Evolutionary conservation across 1,140 invertebrate genomes (phyloP).

Genomic region (Neuroterus valhalla): DNA sequence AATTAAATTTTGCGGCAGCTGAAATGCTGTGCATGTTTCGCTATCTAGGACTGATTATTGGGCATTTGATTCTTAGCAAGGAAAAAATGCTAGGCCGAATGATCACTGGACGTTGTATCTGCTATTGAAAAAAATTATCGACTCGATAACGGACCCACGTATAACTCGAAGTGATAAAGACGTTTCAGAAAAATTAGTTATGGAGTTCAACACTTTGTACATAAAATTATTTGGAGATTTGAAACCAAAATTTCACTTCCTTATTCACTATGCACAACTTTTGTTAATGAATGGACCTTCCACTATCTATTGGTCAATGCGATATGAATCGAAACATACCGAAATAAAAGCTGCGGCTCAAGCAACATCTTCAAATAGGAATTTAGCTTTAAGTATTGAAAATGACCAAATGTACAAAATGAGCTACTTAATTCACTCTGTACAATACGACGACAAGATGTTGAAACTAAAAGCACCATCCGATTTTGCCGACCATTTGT

Average conservation of each 20-base stretch:
- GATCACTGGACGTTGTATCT: neutral
- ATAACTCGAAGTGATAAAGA: neutral
- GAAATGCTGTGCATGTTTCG: neutral
- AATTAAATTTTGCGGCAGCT: neutral
- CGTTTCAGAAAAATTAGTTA: neutral
- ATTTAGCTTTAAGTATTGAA: neutral
- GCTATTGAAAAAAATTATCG: neutral
- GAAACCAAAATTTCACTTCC: neutral
- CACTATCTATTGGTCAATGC: neutral
- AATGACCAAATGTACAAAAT: neutral
- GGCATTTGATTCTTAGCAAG: neutral
- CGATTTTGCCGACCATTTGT: no score
- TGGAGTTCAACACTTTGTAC: neutral
- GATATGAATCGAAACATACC: neutral
- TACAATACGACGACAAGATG: neutral
- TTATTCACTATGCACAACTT: neutral
- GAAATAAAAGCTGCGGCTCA: no score
- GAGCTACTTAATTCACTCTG: neutral
- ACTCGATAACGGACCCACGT: neutral
- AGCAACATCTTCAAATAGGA: slow-evolving; percentile 9
- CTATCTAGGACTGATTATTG: neutral
- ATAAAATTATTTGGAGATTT: neutral
- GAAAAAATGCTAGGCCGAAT: neutral
- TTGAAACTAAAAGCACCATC: no score
- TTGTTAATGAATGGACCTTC: neutral